Base-by-base conservation (phyloP, 2,113 vertebrate genomes). In the Saguinus midas region DNA sequence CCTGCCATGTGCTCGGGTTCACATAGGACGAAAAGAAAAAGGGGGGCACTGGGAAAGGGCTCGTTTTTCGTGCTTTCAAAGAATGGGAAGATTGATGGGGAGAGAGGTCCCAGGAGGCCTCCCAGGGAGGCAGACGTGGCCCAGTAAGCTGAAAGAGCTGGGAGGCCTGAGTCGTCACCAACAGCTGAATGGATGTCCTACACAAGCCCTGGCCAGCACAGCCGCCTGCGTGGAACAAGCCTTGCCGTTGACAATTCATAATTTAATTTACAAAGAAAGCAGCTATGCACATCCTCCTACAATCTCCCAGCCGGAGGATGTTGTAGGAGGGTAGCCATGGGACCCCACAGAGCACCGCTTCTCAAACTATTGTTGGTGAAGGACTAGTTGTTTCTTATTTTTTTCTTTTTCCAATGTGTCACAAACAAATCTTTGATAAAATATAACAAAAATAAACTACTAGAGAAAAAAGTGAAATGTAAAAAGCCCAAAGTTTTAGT, bases 11-110 rank as follows among this genome's bases (percentile, higher is more conserved):
- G 8, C 83, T 94, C 73, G 87, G 95, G 73, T 94, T 95, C 93
- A 92, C 95, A 95, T 87, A 76, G 80, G 80, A 88, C 11, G 6
- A 83, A 93, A 98, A 97, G 89, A 87, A 96, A 95, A 75, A 55
- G 70, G 55, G 32, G 29, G 29, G 50, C 76, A 52, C 73, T 72
- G 27, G 70, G 91, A 95, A 93, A 82, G 35, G 40, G n/a, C 68
- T 93, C 81, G 0, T 85, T 95, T 89, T 83, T 78, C 0, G 9
- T 52, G 82, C 90, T 94, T 95, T 91, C 45, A 70, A 95, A 93
- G 35, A 18, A 0, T 87, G 35, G 55, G 61, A 81, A 97, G 91
- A 91, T 91, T 12, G 78, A 96, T 93, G 70, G 64, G 52, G 37
- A 94, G 57, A 88, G n/a, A 68, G 40, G 29, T 91, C 88, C 57